A percentile compares a stretch with the other conserved stretches of the same genome.
These are phyloP conservation scores for Emydoidea blandingii DNA, from an alignment of 2,797 vertebrate genomes.

Conservation along the genomic window DNA sequence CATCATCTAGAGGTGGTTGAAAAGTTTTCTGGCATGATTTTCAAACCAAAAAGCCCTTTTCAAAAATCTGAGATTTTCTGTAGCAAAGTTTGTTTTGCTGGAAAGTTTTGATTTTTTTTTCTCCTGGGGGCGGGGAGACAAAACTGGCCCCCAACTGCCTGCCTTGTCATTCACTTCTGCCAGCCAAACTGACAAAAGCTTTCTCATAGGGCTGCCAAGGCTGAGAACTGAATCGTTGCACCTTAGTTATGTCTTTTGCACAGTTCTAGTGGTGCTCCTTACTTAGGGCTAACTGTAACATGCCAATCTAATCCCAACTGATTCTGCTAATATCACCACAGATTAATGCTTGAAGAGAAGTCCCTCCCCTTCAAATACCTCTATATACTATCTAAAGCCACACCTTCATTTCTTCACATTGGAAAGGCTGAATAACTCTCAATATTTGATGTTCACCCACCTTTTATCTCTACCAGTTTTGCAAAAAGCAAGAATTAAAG, in stretches of 20 bases:
- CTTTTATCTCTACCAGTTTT: not conserved
- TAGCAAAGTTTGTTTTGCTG: not conserved
- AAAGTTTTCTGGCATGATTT: not conserved
- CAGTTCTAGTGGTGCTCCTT: not conserved
- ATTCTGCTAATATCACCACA: not conserved
- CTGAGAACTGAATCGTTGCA: not conserved
- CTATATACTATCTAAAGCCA: not conserved
- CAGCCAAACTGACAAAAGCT: not conserved
- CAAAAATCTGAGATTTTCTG: not conserved
- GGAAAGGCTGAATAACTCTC: not conserved
- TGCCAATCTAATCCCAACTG: not conserved
- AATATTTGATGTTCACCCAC: not conserved
- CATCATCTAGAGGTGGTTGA: not conserved
- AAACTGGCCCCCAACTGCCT: not conserved
- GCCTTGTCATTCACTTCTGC: not conserved
- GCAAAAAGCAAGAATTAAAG: not conserved
- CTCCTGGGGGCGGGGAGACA: accelerated
- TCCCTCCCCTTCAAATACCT: not conserved
- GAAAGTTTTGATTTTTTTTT: not conserved
- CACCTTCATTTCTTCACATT: not conserved
- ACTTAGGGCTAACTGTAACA: not conserved
- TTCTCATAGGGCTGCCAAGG: not conserved
- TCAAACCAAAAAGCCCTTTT: not conserved
- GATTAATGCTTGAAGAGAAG: not conserved
- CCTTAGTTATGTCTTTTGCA: not conserved